Base-by-base conservation (phyloP, 2,113 vertebrate species). In the Myodes glareolus region DNA sequence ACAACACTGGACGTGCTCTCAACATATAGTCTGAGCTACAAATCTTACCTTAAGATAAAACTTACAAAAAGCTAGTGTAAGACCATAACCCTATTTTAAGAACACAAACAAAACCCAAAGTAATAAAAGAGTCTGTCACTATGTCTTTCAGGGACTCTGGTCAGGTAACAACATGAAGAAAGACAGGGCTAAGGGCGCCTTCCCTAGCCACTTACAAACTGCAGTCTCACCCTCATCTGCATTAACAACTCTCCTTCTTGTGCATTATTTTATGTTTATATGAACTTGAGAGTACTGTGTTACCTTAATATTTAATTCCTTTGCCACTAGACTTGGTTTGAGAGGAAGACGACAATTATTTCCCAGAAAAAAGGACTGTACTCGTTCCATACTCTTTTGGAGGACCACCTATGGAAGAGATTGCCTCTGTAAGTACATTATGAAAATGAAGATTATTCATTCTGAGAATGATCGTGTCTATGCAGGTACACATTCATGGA, bases 241-340 rank as follows among this genome's bases (percentile, higher is more conserved):
- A 65, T 70, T 88, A 92, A 76, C 7, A 93, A 63, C 88, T 25
- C 63, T 93, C 93, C 55, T 86, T 92, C 25, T 47, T 86, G 91
- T 3, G 47, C 45, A 89, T 91, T 86, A 96, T 91, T 95, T 67
- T 95, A 96, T 95, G 82, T 95, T 5, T 95, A 95, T 91, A 92
- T 78, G 45, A 94, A 97, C 14, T 92, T 93, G 2, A 75, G 76
- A 97, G 67, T 95, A 93, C 67, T 93, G 29, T 77, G 61, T 93
- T 98, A 99, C 99, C 99, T 99, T 99, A 94, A 99, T 95, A 97
- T 99, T 99, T 58, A 99, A 98, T 90, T 99, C 99, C 96, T 99
- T 99, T 95, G 99, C 99, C 97, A 99, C 99, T 85, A 99, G 98
- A 96, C 99, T 99, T 95, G 99, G 99, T 97, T 99, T 99, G 91